Base-by-base conservation (phyloP, 2,888 invertebrate genomes). In the Leptinotarsa rubiginosa region DNA sequence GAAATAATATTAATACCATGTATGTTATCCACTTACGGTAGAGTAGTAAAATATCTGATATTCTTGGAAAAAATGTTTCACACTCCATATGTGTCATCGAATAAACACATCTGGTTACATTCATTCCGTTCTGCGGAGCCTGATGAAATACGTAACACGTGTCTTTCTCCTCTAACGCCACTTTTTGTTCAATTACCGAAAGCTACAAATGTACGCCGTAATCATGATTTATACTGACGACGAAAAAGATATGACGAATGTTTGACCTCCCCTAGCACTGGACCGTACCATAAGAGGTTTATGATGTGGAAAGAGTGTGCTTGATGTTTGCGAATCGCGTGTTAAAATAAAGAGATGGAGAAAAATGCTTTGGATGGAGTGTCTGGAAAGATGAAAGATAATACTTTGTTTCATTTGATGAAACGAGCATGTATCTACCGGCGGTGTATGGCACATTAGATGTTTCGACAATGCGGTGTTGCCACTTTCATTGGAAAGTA, bases 101-200 rank as follows among this genome's bases (percentile, higher is more conserved):
- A 68, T 31, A 22, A 68, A 54, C 68, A 25, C 68, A 68, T 68
- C 68, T 68, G 68, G 68, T 68, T 68, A 54, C 31, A n/a, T 54
- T 68, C 52, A 68, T 68, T 47, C n/a, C 41, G 5, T 54, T 7
- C 68, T 54, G 25, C 52, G 54, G 54, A 54, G 52, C 31, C 41
- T 54, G 41, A 54, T 52, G 25, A 20, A 54, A 68, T 68, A 67
- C 50, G 50, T n/a, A 52, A 52, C 68, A 68, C 68, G 68, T 68
- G 68, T 52, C 31, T 25, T 50, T 18, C 12, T 12, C 5, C 50
- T 54, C 68, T 12, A 54, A 50, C 41, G 20, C 25, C 52, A 41
- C 66, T 67, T 31, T 49, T 50, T n/a, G 41, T 68, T 68, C 18
- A 68, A 68, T 68, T 68, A 67, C 49, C 25, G 52, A 68, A 52